Evolutionary conservation across 2,797 vertebrate genomes (phyloP).

Genomic region (Myotis pilosus): DNA sequence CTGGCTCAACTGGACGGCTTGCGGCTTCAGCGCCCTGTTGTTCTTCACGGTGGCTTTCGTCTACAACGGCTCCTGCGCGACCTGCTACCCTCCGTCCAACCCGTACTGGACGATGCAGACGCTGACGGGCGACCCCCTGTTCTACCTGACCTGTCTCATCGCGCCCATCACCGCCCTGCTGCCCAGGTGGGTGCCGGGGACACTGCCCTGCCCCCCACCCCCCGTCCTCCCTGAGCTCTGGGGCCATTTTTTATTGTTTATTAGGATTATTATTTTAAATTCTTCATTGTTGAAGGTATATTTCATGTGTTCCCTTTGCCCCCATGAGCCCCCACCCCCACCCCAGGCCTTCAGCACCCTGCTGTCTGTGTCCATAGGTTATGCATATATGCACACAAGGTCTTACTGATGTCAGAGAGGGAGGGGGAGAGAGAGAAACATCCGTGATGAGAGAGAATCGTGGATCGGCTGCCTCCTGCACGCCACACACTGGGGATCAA

Average conservation of each 20-base stretch:
- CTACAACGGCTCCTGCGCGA: slow-evolving; percentile 94
- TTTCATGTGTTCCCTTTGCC: no score
- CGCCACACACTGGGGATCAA: no score
- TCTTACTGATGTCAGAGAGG: no score
- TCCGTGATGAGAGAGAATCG: no score
- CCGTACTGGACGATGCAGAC: slow-evolving; percentile 97
- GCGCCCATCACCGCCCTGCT: slow-evolving; percentile 92
- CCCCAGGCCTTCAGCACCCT: no score
- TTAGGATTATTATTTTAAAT: no score
- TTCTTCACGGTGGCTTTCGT: slow-evolving; percentile 94
- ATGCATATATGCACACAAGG: no score
- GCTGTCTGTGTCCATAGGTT: no score
- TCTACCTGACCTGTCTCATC: slow-evolving; percentile 93
- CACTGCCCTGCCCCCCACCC: not conserved
- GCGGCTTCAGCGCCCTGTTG: slow-evolving; percentile 90
- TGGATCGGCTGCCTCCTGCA: no score
- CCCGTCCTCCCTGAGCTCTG: accelerated
- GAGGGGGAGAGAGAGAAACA: no score
- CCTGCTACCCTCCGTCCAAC: slow-evolving; percentile 95
- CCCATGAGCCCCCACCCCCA: no score
- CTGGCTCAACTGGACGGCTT: slow-evolving; percentile 94
- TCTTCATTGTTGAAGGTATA: no score
- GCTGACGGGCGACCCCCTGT: slow-evolving; percentile 91
- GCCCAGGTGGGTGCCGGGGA: slow-evolving; percentile 87
- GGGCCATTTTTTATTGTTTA: not conserved